Base-by-base conservation (phyloP, 2,888 invertebrate genomes). In the Machimus rusticus region DNA sequence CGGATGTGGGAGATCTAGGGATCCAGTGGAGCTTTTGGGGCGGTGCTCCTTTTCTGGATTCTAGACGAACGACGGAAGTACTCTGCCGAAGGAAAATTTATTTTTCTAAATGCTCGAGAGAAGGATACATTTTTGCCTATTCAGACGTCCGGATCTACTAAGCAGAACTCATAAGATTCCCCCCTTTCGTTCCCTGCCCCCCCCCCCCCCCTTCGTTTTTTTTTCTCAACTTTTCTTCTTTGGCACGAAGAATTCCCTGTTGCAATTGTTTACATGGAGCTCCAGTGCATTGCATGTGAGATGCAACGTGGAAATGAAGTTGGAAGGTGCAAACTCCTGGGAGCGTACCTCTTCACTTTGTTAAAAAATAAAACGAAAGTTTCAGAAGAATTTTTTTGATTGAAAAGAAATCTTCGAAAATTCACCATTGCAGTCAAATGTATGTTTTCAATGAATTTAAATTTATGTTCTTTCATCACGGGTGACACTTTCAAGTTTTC, bases 101-200 rank as follows among this genome's bases (percentile, higher is more conserved):
- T 79, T 79, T 46, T 46, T 51, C 79, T 79, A 79, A 79, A 79
- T 79, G 79, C 31, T 23, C 12, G 31, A 79, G 31, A 79, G 66
- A 66, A 79, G 51, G 51, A 79, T 43, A 79, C 31, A 51, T 39
- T 79, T 51, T 51, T 79, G 79, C 79, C 79, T 79, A 79, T 79
- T 51, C 79, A 79, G 51, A 79, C 28, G 28, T 79, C 79, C 79
- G 79, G 79, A 51, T 79, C 51, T 5, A 28, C 28, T 55, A 46
- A 79, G 46, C 51, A 51, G 79, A 46, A 79, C 51, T 79, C 51
- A 79, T 51, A 79, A 79, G 79, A 79, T 79, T 79, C 31, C 51
- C 55, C 6, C 51, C 79, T 31, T 51, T 39, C 51, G 14, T 79
- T 79, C 31, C 79, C 34, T 5, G 34, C 34, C 6, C 34, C 34